A percentile compares a stretch with the other conserved stretches of the same genome.
Conservation (phyloP, 2,888 invertebrate species). For the Hofmannophila pseudospretella region DNA sequence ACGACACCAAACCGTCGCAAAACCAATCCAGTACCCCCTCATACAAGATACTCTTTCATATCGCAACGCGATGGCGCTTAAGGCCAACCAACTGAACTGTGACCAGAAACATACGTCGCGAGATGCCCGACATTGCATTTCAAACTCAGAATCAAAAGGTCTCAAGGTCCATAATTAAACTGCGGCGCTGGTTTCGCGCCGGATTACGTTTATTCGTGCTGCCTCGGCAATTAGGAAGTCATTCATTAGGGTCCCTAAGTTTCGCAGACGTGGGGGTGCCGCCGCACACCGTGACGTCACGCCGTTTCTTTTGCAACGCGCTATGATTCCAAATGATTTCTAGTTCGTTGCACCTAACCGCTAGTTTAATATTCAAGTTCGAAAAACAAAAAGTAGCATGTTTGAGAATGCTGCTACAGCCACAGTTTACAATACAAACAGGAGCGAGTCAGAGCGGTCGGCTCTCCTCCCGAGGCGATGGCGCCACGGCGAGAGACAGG, state of each 20-base stretch:
- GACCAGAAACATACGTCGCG: constrained; percentile 54
- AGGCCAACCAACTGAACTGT: constrained; percentile 38
- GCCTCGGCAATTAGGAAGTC: constrained; percentile 77
- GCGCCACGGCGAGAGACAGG: constrained; percentile 68
- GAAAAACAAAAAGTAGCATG: constrained; percentile 55
- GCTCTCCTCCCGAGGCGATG: constrained; percentile 46
- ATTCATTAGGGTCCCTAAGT: constrained; percentile 78
- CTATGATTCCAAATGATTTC: constrained; percentile 38
- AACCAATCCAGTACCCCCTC: constrained; percentile 27
- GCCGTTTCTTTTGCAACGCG: constrained; percentile 48
- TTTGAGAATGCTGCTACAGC: constrained; percentile 55
- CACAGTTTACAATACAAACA: constrained; percentile 57
- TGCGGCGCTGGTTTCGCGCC: constrained; percentile 50
- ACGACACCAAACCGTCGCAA: constrained; percentile 16
- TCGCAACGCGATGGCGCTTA: constrained; percentile 27
- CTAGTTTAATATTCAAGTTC: constrained; percentile 29
- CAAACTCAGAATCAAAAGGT: constrained; percentile 57
- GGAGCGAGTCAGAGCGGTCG: constrained; percentile 43
- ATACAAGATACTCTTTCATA: constrained; percentile 46
- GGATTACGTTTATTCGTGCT: constrained; percentile 71
- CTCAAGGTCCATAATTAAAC: constrained; percentile 70
- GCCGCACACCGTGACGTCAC: constrained; percentile 58
- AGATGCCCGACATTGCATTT: constrained; percentile 63
- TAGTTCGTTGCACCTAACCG: constrained; percentile 35
- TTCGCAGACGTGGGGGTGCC: constrained; percentile 77